Evolutionary conservation across 2,113 vertebrate species (phyloP).

Genomic region (Cyprinodon brontotheroides): DNA sequence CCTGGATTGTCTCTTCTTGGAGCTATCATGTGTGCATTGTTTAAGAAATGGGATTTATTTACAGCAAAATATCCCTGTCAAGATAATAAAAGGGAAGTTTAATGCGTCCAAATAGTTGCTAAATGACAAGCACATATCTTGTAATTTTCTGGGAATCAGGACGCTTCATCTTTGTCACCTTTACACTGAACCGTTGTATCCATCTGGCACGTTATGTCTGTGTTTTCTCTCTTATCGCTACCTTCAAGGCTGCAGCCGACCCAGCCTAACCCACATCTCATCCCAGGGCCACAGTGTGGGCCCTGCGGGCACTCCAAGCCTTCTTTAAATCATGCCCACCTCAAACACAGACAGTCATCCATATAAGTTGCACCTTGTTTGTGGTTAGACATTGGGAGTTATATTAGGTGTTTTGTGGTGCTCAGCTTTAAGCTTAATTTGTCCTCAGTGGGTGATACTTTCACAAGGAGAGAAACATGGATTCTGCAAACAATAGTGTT

Average conservation of each 20-base stretch:
- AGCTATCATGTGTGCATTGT: neutral
- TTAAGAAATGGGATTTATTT: neutral
- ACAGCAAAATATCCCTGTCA: neutral
- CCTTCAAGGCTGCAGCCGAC: slow-evolving; percentile 57
- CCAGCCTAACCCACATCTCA: neutral
- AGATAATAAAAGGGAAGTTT: slow-evolving; percentile 1
- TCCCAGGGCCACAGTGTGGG: neutral
- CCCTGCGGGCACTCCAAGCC: slow-evolving; percentile 8
- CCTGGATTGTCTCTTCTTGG: neutral
- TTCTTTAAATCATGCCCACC: slow-evolving; percentile 12
- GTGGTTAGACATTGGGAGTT: slow-evolving; percentile 13
- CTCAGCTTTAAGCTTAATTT: slow-evolving; percentile 10
- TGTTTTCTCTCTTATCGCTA: slow-evolving; percentile 59
- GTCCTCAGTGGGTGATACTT: neutral
- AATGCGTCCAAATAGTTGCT: neutral
- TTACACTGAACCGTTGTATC: slow-evolving; percentile 63
- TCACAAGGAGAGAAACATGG: neutral
- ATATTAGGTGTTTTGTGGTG: neutral
- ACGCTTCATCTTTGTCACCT: slow-evolving; percentile 54
- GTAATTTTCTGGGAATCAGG: neutral
- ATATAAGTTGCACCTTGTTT: slow-evolving; percentile 3
- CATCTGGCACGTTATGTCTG: slow-evolving; percentile 70
- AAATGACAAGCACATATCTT: neutral
- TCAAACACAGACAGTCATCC: neutral
- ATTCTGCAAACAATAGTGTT: neutral